phyloP scores from a whole-genome alignment of 2,888 invertebrate species.

The Morinoia aosen region DNA sequence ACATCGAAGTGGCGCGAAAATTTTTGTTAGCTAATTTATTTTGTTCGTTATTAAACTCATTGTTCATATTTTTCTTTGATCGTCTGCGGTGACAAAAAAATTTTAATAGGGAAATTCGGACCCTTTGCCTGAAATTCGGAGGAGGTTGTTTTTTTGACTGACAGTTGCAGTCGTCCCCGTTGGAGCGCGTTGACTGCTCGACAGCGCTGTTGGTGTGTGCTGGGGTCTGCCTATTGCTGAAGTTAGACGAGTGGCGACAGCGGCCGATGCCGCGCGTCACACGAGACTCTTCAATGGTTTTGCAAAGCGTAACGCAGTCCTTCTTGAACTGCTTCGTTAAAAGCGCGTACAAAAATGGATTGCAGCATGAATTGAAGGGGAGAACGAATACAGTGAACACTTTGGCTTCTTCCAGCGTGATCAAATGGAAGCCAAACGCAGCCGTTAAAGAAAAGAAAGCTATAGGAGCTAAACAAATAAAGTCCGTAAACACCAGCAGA shows the following conservation, averaged over 20 bases:
- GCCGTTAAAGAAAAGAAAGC: slow-evolving; percentile 96
- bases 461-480: slow-evolving; percentile 98
- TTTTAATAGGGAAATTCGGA: slow-evolving; percentile 54
- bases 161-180: slow-evolving; percentile 59
- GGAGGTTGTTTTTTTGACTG: slow-evolving; percentile 46
- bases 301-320: slow-evolving; percentile 95
- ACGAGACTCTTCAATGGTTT: slow-evolving; percentile 93
- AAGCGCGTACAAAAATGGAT: slow-evolving; percentile 97
- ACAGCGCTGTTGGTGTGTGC: slow-evolving; percentile 88
- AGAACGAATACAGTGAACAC: slow-evolving; percentile 89
- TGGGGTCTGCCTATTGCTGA: slow-evolving; percentile 88
- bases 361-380: slow-evolving; percentile 96
- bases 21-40: slow-evolving; percentile 76
- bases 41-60: slow-evolving; percentile 81
- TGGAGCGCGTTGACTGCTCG: slow-evolving; percentile 78
- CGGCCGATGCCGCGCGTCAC: slow-evolving; percentile 90
- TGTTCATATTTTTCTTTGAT: slow-evolving; percentile 46
- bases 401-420: slow-evolving; percentile 95
- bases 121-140: neutral
- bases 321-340: slow-evolving; percentile 98
- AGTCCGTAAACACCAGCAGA: slow-evolving; percentile 94
- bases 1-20: slow-evolving; percentile 84
- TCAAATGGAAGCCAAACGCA: slow-evolving; percentile 89
- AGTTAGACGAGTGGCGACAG: slow-evolving; percentile 89
- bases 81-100: slow-evolving; percentile 51